phyloP scores from a whole-genome alignment of 2,113 vertebrate genomes.

The Sclerurus mexicanus region DNA sequence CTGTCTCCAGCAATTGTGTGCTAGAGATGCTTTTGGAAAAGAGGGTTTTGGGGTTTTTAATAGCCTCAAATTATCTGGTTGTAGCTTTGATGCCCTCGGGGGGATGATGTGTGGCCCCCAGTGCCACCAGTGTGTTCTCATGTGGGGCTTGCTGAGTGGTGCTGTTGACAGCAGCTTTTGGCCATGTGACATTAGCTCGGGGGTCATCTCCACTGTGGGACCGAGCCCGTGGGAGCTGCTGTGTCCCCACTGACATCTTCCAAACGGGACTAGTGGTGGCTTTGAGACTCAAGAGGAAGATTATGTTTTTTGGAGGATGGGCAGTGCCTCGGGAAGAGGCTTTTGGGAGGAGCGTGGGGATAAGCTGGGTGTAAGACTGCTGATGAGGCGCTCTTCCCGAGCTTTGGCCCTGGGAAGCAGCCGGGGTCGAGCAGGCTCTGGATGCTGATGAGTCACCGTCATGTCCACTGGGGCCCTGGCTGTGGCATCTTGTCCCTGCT shows the following conservation, averaged over 20 bases:
- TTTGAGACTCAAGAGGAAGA: neutral
- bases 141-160: neutral
- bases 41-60: neutral
- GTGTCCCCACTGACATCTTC: neutral
- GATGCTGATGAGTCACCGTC: neutral
- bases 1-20: neutral
- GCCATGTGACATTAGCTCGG: neutral
- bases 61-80: accelerated
- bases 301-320: neutral
- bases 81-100: neutral
- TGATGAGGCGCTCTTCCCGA: neutral
- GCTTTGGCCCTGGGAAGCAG: neutral
- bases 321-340: neutral
- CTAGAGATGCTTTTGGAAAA: neutral
- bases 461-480: neutral
- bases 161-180: neutral
- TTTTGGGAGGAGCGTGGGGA: neutral
- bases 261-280: accelerated
- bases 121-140: neutral
- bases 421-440: neutral
- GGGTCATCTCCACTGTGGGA: accelerated
- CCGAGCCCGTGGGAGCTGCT: neutral
- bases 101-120: accelerated
- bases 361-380: neutral
- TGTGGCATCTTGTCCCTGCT: neutral